A percentile compares a stretch with the other conserved stretches of the same genome.
Evolutionary conservation across 2,113 vertebrate genomes (phyloP).

Genomic region (Plecturocebus donacophilus): DNA sequence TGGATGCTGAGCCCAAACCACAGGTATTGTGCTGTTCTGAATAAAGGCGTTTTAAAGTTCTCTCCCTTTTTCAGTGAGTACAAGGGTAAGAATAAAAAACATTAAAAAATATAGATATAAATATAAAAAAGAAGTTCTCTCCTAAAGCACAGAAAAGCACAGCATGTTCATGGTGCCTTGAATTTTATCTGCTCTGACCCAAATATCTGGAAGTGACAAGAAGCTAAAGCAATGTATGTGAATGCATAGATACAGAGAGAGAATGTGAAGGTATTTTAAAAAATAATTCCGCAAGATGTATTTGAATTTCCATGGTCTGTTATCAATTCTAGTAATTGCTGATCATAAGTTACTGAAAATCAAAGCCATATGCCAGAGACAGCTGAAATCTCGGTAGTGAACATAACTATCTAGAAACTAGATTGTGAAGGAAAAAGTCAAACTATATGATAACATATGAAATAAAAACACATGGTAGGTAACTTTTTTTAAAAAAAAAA

Average conservation of each 20-base stretch:
- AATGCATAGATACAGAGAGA: background rate
- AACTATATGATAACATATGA: background rate
- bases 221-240: background rate
- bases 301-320: background rate
- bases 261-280: background rate
- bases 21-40: background rate
- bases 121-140: background rate
- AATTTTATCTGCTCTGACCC: background rate
- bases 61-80: background rate
- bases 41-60: background rate
- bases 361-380: background rate
- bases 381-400: background rate
- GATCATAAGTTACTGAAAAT: background rate
- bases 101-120: too few relatives aligned
- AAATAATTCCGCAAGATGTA: conserved; percentile 9
- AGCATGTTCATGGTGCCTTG: background rate
- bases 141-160: background rate
- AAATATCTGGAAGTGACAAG: background rate
- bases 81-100: too few relatives aligned
- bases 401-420: background rate
- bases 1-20: background rate
- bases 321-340: background rate
- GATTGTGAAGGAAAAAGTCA: background rate
- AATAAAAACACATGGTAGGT: background rate
- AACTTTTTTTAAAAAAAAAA: background rate